Base-by-base conservation (phyloP, 2,113 vertebrate genomes). In the Dicrurus megarhynchus region DNA sequence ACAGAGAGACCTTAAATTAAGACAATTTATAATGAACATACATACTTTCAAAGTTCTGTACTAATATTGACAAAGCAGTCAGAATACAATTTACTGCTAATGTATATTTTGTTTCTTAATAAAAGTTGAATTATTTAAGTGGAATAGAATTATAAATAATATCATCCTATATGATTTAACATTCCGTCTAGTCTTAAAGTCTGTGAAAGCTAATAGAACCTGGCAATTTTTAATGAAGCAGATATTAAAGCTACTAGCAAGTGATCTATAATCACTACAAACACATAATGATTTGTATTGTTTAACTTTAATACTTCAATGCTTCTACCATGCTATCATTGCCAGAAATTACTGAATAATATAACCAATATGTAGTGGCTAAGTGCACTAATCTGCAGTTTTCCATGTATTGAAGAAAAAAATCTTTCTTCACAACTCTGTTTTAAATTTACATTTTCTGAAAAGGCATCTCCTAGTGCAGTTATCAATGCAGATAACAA, bases 401-500 rank as follows among this genome's bases (percentile, higher is more conserved):
- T 85, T 79, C 9, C 16, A 74, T 27, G 32, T 89, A 59, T 37
- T 56, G 9, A 57, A 85, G 19, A 71, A 89, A 74, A 60, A 78
- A 47, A 8, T 12, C 13, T 70, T 87, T 83, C 11, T 93, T 53
- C 3, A 5, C 37, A 33, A 71, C 30, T 84, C n/a, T 52, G 57
- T 89, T 91, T 75, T 55, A 50, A 89, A 88, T 93, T 92, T 91
- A 57, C 65, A 85, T 93, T 97, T 98, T 96, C 67, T 90, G 79
- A 96, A 92, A 97, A 97, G 81, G 28, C 55, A 84, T 91, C 35
- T 76, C 60, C 50, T 83, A 92, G 35, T 71, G 42, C 32, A 81
- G 76, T 91, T 97, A 95, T 89, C 90, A 96, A 93, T 77, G 74
- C 67, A 97, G 93, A 95, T 91, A 97, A 96, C 89, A 96, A 96